These are phyloP conservation scores for Eubucco bourcierii DNA, from an alignment of 2,113 vertebrate genomes.

Conservation along the genomic window DNA sequence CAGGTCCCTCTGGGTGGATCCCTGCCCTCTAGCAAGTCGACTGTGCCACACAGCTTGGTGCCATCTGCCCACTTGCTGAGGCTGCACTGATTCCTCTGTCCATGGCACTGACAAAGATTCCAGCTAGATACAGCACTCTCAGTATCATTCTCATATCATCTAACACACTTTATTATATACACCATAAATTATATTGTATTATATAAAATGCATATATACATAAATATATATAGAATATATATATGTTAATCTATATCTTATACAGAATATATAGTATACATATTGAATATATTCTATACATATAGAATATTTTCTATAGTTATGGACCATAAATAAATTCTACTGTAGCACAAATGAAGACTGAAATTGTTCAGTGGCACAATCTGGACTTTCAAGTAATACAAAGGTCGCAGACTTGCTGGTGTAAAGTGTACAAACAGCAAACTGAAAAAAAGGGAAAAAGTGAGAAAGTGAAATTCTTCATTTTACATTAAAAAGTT, in stretches of 20 bases:
- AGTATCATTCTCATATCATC: not conserved
- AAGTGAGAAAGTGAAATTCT: not conserved
- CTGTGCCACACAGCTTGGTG: too few species aligned
- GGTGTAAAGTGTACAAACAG: not conserved
- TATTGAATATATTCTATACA: too few species aligned
- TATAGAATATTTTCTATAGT: too few species aligned
- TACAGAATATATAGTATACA: too few species aligned
- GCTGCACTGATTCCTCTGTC: too few species aligned
- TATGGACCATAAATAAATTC: not conserved
- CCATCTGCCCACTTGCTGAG: too few species aligned
- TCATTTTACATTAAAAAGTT: not conserved
- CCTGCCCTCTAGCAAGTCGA: too few species aligned
- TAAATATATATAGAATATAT: too few species aligned
- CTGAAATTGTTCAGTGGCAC: not conserved
- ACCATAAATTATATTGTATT: not conserved
- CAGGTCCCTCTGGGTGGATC: too few species aligned
- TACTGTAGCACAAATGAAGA: not conserved
- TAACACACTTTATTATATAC: not conserved
- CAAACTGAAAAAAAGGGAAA: not conserved
- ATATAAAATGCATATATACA: too few species aligned
- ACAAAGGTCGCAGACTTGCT: not conserved
- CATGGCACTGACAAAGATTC: not conserved
- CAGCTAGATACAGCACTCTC: not conserved
- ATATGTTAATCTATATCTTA: too few species aligned
- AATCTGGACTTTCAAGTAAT: not conserved